Evolutionary conservation across 2,797 vertebrate species (phyloP).

Genomic region (Crocodylus rhombifer): DNA sequence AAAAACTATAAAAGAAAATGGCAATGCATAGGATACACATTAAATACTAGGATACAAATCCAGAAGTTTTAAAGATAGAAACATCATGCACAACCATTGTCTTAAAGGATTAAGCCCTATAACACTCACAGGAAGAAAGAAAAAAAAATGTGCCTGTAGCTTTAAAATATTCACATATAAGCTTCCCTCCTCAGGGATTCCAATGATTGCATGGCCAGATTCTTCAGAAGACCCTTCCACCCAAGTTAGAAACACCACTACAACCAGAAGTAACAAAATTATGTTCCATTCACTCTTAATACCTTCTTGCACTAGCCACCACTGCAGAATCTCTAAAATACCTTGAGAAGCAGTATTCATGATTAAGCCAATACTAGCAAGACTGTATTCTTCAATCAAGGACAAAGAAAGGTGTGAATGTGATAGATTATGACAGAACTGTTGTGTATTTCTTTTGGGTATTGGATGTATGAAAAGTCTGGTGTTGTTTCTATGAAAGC

Average conservation of each 20-base stretch:
- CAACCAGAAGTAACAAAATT: background rate
- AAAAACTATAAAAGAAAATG: too few relatives aligned
- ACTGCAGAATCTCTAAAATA: background rate
- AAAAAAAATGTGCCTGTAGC: background rate
- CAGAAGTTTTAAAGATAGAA: background rate
- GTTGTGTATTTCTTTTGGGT: background rate
- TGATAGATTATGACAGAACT: background rate
- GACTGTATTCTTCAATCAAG: background rate
- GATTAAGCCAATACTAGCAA: constrained; percentile 4
- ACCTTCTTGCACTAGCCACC: background rate
- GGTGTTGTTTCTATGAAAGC: background rate
- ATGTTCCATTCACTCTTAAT: background rate
- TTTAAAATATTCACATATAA: background rate
- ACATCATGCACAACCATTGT: fast-evolving
- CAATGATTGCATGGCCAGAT: background rate
- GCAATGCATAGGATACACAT: background rate
- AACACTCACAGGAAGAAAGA: background rate
- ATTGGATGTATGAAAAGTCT: background rate
- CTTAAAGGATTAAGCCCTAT: background rate
- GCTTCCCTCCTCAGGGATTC: background rate
- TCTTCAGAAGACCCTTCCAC: background rate
- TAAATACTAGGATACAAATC: background rate
- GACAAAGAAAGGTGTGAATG: background rate
- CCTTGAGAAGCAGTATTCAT: background rate
- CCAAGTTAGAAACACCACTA: background rate